Evolutionary conservation across 37 sponge, comb jelly and placozoan genomes (phyloP), one percentile per base, ranked within the genome.

Genomic region (Halisarca cf. caerulea): DNA sequence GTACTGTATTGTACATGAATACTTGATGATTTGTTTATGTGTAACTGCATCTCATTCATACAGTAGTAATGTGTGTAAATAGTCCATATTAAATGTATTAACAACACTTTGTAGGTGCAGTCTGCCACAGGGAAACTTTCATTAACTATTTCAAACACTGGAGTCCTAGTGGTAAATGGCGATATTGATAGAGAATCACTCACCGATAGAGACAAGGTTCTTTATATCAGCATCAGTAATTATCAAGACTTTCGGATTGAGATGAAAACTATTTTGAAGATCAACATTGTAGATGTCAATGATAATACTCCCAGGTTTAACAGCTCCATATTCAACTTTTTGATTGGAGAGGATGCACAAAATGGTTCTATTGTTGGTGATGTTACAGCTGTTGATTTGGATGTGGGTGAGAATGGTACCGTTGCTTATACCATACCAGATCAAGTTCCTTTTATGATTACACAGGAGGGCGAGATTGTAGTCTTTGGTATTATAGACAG

Each of bases 341-440:
- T 4, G 9, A 15, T 74, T 44, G 11, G 23, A 36, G 77, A 74
- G 24, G 45, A 41, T 74, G 44, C 44, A n/a, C 20, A 3, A 15
- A 6, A 36, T 37, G 77, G 7, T 8, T 36, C 42, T 1, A 4
- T 39, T 44, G 44, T 41, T 5, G 77, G 77, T 4, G 24, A 14
- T 1, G 77, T 74, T 6, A 74, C 8, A n/a, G 77, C 77, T 6
- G 25, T 15, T 14, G 77, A 74, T 23, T 44, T 44, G 2, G 77
- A 74, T 74, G 21, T n/a, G 2, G 77, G 44, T 44, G 45, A 40
- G 77, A 43, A 40, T 74, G 77, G 77, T n/a, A 43, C 8, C 15
- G 77, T 74, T 4, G 23, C 2, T 20, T 74, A 74, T 7, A 23
- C 17, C 18, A 44, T 20, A 3, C 24, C 1, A 40, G 45, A 44